phyloP scores from a whole-genome alignment of 1,140 invertebrate genomes.

The Pseudomyrmex dendroicus region DNA sequence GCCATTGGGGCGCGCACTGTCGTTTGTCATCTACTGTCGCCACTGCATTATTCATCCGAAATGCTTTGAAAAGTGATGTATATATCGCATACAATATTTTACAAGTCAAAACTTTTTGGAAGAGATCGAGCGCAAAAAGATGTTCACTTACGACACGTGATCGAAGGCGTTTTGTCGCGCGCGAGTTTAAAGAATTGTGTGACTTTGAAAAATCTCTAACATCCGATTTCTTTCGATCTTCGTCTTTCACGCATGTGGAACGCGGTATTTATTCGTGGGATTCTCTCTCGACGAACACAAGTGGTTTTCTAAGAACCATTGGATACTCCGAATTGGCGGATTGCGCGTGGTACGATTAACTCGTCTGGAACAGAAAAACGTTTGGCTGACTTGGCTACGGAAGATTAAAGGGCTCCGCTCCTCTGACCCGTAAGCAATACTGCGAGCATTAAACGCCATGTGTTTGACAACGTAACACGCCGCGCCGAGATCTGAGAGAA shows the following conservation, averaged over 20 bases:
- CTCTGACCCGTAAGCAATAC: conserved; percentile 79
- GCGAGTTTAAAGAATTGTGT: neutral
- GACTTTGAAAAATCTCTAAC: neutral
- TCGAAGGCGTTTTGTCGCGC: neutral
- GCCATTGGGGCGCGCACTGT: neutral
- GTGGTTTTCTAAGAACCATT: conserved; percentile 64
- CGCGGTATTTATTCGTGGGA: neutral
- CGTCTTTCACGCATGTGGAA: conserved; percentile 2
- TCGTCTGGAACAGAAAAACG: conserved; percentile 77
- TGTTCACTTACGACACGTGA: neutral
- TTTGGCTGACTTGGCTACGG: conserved; percentile 69
- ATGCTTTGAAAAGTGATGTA: neutral
- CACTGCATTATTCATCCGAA: conserved; percentile 7
- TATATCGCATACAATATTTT: neutral
- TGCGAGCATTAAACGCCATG: conserved; percentile 82
- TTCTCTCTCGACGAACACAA: conserved; percentile 32
- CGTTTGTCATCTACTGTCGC: conserved; percentile 2
- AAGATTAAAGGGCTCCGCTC: conserved; percentile 79
- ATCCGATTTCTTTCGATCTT: neutral
- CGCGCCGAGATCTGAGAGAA: conserved; percentile 80
- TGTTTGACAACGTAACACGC: conserved; percentile 83
- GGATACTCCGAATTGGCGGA: conserved; percentile 60
- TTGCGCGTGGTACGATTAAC: conserved; percentile 64
- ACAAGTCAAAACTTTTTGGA: neutral
- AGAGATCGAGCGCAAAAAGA: neutral